Conservation (phyloP, 2,113 vertebrate genomes). For the Suricata suricatta region DNA sequence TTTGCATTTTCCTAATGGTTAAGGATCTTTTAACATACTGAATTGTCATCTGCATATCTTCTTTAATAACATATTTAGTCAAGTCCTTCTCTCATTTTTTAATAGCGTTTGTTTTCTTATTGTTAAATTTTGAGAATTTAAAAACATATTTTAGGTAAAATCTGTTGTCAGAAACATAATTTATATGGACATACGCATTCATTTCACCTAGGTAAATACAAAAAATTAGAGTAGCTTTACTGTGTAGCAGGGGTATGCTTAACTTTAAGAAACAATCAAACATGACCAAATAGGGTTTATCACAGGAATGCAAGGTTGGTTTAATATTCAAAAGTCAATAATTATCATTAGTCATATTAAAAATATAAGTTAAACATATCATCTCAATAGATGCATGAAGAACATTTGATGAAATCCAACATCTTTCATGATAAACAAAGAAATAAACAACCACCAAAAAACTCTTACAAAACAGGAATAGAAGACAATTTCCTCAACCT, state of each 20-base stretch:
- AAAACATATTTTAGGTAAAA: background rate
- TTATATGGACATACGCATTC: background rate
- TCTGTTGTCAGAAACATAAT: background rate
- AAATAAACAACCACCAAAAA: background rate
- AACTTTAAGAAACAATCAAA: background rate
- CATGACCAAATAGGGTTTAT: background rate
- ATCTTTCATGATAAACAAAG: background rate
- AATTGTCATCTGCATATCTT: background rate
- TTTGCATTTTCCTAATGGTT: background rate
- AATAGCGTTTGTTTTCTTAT: background rate
- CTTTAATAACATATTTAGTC: background rate
- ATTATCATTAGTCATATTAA: background rate
- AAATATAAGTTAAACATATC: background rate
- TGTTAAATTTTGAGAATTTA: background rate
- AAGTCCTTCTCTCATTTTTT: background rate
- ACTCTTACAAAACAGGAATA: background rate
- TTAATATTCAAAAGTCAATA: background rate
- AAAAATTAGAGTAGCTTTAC: background rate
- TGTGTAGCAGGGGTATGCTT: background rate
- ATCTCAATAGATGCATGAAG: background rate
- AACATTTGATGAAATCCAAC: background rate
- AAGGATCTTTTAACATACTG: background rate
- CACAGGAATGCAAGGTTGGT: background rate
- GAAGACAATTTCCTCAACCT: background rate
- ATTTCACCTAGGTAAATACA: background rate